phyloP scores from a whole-genome alignment of 2,113 vertebrate genomes.

The Corythoichthys intestinalis region DNA sequence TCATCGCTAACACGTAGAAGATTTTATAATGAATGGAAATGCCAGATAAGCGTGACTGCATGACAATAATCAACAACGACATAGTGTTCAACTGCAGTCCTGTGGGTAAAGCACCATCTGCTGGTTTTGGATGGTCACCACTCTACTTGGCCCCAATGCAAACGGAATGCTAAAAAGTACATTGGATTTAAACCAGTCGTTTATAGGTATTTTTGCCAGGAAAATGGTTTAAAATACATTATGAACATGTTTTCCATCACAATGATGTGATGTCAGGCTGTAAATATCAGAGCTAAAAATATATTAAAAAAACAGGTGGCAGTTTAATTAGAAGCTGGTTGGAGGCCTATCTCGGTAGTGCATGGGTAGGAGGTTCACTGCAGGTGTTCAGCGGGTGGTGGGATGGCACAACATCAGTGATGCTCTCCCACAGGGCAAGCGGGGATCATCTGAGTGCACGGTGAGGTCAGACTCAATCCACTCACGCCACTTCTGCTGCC shows the following conservation, averaged over 20 bases:
- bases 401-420: conserved; percentile 63
- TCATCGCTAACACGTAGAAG: not conserved
- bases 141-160: not conserved
- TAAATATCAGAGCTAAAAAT: conserved; percentile 26
- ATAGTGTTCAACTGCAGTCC: not conserved
- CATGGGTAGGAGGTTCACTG: conserved; percentile 31
- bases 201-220: not conserved
- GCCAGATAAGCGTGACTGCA: not conserved
- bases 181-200: not conserved
- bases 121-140: not conserved
- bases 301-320: conserved; percentile 7
- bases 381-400: conserved; percentile 56
- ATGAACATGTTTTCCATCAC: not conserved
- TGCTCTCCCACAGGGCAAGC: conserved; percentile 51
- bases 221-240: not conserved
- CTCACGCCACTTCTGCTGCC: conserved; percentile 57
- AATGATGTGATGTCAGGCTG: conserved; percentile 25
- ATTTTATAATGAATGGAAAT: not conserved
- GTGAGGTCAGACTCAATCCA: conserved; percentile 44
- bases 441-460: conserved; percentile 50
- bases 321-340: conserved; percentile 41
- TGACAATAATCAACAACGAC: not conserved
- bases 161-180: not conserved
- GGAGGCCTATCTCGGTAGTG: conserved; percentile 21
- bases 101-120: not conserved